These are phyloP conservation scores for Polyergus mexicanus DNA, from an alignment of 1,140 invertebrate genomes.

Conservation along the genomic window DNA sequence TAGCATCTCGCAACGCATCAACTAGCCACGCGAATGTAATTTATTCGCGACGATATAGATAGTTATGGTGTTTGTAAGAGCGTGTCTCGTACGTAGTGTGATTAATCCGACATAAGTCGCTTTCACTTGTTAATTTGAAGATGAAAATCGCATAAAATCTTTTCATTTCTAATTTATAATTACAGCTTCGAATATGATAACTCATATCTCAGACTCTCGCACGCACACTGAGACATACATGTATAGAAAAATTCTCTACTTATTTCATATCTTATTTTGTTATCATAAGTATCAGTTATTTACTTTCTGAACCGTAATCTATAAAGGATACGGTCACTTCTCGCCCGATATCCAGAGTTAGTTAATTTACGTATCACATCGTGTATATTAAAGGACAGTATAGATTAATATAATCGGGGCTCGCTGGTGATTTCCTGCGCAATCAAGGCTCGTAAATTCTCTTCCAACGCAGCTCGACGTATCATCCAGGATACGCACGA, in stretches of 20 bases:
- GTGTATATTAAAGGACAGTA: neutral
- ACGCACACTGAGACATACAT: too few species aligned
- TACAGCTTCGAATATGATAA: too few species aligned
- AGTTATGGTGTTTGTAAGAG: constrained; percentile 8
- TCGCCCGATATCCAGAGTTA: neutral
- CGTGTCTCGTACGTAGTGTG: neutral
- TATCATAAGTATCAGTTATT: neutral
- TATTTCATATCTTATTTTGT: neutral
- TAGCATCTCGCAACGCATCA: neutral
- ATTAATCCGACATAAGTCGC: constrained; percentile 18
- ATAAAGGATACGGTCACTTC: neutral
- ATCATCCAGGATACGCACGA: constrained; percentile 40
- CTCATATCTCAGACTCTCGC: neutral
- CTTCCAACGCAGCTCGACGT: constrained; percentile 9
- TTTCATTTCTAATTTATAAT: constrained; percentile 8
- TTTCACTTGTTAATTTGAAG: constrained; percentile 30
- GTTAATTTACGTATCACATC: constrained; percentile 34
- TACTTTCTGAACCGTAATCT: neutral
- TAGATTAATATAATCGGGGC: neutral
- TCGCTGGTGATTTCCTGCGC: neutral
- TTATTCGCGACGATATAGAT: constrained; percentile 5
- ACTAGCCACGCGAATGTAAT: neutral
- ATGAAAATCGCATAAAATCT: neutral
- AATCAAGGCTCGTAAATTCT: constrained; percentile 28
- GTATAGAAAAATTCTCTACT: neutral